Percentiles rank a stretch among this genome's conserved stretches.
Evolutionary conservation across 2,797 vertebrate species (phyloP).

Genomic region (Sarcophilus harrisii): DNA sequence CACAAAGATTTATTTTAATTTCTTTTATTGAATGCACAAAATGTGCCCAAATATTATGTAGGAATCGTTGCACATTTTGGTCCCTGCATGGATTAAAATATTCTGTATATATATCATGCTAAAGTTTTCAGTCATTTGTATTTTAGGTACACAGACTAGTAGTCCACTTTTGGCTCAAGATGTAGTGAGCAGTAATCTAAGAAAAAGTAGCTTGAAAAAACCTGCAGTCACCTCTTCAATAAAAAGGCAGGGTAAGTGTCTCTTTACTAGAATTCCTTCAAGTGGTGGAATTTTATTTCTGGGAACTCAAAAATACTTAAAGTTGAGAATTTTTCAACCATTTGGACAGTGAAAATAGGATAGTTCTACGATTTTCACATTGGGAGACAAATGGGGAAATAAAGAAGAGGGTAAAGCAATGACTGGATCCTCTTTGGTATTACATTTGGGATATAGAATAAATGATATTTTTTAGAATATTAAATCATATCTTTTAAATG

Average conservation of each 20-base stretch:
- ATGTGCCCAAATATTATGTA: slow-evolving; percentile 50
- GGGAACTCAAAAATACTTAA: slow-evolving; percentile 20
- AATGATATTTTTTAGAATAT: neutral
- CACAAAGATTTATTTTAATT: slow-evolving; percentile 43
- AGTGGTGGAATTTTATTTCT: neutral
- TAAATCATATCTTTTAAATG: slow-evolving; percentile 18
- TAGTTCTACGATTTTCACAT: neutral
- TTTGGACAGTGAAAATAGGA: neutral
- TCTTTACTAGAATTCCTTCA: neutral
- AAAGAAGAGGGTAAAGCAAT: neutral
- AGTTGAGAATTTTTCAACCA: neutral
- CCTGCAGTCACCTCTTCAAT: slow-evolving; percentile 73
- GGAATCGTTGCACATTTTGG: slow-evolving; percentile 51
- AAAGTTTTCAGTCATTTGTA: slow-evolving; percentile 45
- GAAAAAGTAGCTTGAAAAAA: slow-evolving; percentile 84
- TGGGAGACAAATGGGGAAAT: neutral
- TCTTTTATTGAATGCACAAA: slow-evolving; percentile 38
- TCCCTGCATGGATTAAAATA: slow-evolving; percentile 44
- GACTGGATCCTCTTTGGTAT: neutral
- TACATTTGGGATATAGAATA: neutral
- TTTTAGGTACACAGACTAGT: slow-evolving; percentile 73
- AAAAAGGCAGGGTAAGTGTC: slow-evolving; percentile 84
- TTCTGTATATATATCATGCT: neutral
- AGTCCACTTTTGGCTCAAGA: slow-evolving; percentile 78
- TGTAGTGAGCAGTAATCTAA: slow-evolving; percentile 67